A percentile compares a stretch with the other conserved stretches of the same genome.
Evolutionary conservation across 2,113 vertebrate genomes (phyloP).

Genomic region (Rhombomys opimus): DNA sequence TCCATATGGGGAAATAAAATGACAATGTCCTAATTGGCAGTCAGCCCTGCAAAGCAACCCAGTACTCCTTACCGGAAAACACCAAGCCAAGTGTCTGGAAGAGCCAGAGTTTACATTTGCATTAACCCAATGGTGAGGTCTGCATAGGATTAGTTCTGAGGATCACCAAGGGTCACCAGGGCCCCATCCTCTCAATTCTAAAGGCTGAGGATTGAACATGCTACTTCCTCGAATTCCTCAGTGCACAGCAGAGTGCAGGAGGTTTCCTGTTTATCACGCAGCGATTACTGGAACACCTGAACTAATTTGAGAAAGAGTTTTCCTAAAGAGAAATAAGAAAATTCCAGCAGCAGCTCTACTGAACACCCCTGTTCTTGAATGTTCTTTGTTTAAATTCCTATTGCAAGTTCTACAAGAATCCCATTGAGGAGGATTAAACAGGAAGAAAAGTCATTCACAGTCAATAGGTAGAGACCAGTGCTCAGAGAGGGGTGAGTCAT

Average conservation of each 20-base stretch:
- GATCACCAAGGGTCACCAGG: slow-evolving; percentile 61
- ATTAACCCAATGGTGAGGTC: slow-evolving; percentile 58
- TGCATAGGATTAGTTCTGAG: slow-evolving; percentile 18
- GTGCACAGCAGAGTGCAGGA: slow-evolving; percentile 55
- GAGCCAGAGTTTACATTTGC: slow-evolving; percentile 71
- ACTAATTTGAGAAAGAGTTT: slow-evolving; percentile 66
- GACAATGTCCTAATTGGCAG: slow-evolving; percentile 76
- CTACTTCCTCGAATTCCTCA: neutral
- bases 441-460: accelerated
- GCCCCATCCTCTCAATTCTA: neutral
- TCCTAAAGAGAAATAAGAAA: slow-evolving; percentile 64
- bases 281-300: slow-evolving; percentile 53
- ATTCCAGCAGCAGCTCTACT: neutral
- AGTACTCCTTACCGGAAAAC: slow-evolving; percentile 72
- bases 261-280: neutral
- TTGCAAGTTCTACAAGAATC: neutral
- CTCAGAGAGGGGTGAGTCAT: neutral
- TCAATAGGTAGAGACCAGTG: accelerated
- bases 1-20: slow-evolving; percentile 65
- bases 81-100: slow-evolving; percentile 66
- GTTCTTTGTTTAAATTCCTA: neutral
- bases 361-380: slow-evolving; percentile 17
- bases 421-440: neutral
- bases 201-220: neutral
- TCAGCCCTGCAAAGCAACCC: slow-evolving; percentile 73